These are phyloP conservation scores for Perca flavescens DNA, from an alignment of 2,113 vertebrate species.

Conservation along the genomic window DNA sequence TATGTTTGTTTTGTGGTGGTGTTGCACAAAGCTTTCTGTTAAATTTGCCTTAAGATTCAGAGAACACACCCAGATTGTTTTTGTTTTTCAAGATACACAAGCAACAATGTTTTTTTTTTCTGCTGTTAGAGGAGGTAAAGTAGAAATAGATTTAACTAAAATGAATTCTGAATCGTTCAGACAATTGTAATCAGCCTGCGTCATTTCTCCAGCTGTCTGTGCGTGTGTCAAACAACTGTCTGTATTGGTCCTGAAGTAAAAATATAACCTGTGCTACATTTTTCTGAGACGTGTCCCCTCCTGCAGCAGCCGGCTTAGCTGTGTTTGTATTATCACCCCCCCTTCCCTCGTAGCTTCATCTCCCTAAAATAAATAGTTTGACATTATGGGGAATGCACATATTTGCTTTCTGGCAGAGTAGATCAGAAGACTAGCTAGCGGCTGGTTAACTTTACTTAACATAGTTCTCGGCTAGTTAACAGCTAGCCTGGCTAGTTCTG, in stretches of 20 bases:
- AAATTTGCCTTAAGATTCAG: conserved; percentile 70
- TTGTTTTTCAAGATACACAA: conserved; percentile 18
- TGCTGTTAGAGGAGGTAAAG: conserved; percentile 19
- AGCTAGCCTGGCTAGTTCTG: neutral
- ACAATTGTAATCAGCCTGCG: conserved; percentile 49
- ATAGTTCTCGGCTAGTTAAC: too few species aligned
- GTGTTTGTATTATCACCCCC: conserved; percentile 26
- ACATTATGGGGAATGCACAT: neutral
- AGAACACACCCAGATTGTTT: conserved; percentile 42
- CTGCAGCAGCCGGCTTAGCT: neutral
- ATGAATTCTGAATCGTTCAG: conserved; percentile 30
- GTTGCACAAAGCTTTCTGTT: conserved; percentile 39
- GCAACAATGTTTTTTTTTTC: neutral
- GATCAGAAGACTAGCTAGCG: neutral
- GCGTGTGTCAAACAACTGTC: conserved; percentile 49
- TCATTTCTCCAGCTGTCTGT: conserved; percentile 57
- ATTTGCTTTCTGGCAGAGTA: neutral
- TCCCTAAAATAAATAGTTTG: conserved; percentile 29
- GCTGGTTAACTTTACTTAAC: neutral
- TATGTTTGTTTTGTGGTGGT: conserved; percentile 20
- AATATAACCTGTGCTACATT: conserved; percentile 25
- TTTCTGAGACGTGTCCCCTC: neutral
- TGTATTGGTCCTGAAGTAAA: conserved; percentile 23
- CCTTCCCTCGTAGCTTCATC: conserved; percentile 21
- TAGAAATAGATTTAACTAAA: conserved; percentile 33